Evolutionary conservation across 2,113 vertebrate genomes (phyloP).

Genomic region (Athene noctua): DNA sequence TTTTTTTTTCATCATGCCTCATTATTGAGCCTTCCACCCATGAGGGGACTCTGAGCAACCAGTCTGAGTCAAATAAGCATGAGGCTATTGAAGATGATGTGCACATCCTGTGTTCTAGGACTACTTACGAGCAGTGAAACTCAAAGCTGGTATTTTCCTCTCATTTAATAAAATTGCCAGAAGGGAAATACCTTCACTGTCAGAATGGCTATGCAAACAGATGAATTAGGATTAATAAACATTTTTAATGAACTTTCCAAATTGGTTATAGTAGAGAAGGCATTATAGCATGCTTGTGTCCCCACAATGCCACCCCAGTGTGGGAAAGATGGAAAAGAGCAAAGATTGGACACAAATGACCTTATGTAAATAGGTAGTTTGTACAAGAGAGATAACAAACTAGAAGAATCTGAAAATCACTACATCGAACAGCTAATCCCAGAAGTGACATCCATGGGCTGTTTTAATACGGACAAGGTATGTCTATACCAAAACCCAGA

Average conservation of each 20-base stretch:
- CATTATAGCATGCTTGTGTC: background rate
- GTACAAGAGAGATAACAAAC: slow-evolving; percentile 34
- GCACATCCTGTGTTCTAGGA: background rate
- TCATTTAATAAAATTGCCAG: slow-evolving; percentile 1
- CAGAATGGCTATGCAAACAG: slow-evolving; percentile 26
- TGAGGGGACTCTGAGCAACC: background rate
- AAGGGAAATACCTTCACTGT: slow-evolving; percentile 47
- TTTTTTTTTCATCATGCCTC: background rate
- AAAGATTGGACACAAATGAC: background rate
- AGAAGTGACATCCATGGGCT: background rate
- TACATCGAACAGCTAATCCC: slow-evolving; percentile 34
- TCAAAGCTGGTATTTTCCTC: background rate
- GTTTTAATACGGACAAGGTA: background rate
- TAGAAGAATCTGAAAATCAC: slow-evolving; percentile 48
- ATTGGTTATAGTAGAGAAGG: background rate
- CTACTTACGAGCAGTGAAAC: background rate
- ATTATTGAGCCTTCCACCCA: background rate
- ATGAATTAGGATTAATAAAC: slow-evolving; percentile 40
- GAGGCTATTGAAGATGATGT: background rate
- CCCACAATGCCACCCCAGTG: background rate
- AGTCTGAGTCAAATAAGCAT: background rate
- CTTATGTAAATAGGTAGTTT: background rate
- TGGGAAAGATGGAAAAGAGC: background rate
- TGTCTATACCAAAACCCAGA: background rate
- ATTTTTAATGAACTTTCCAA: slow-evolving; percentile 27